Conservation (phyloP, 37 sponge, comb jelly and placozoan genomes). For the Theonella swinhoei region DNA sequence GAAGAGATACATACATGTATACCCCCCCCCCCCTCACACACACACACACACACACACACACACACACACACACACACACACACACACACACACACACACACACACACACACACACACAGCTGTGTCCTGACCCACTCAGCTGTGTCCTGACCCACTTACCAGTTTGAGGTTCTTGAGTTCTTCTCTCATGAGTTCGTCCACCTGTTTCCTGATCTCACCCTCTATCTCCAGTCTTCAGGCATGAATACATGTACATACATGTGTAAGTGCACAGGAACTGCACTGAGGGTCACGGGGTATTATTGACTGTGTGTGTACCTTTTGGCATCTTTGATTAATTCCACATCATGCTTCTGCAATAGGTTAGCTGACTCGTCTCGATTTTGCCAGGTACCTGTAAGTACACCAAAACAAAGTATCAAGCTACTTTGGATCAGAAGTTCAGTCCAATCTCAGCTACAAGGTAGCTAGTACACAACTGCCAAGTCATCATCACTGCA, state of each 20-base stretch:
- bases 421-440: background rate
- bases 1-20: background rate
- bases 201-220: conserved; percentile 90
- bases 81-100: too few relatives aligned
- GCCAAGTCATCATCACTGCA: background rate
- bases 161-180: conserved; percentile 98
- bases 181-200: conserved; percentile 98
- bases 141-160: conserved; percentile 69
- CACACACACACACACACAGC: too few relatives aligned
- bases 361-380: conserved; percentile 90
- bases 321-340: conserved; percentile 92
- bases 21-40: too few relatives aligned
- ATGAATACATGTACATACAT: background rate
- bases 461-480: too few relatives aligned
- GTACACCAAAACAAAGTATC: background rate
- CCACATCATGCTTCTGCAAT: conserved; percentile 89
- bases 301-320: conserved; percentile 44
- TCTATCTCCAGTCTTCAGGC: conserved; percentile 85
- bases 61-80: background rate
- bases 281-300: background rate
- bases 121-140: too few relatives aligned
- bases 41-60: too few relatives aligned
- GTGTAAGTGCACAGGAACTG: background rate
- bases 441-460: background rate
- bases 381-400: conserved; percentile 86